Evolutionary conservation across 2,797 vertebrate species (phyloP), one percentile per base, ranked within the genome.

Genomic region (Neosalanx taihuensis): DNA sequence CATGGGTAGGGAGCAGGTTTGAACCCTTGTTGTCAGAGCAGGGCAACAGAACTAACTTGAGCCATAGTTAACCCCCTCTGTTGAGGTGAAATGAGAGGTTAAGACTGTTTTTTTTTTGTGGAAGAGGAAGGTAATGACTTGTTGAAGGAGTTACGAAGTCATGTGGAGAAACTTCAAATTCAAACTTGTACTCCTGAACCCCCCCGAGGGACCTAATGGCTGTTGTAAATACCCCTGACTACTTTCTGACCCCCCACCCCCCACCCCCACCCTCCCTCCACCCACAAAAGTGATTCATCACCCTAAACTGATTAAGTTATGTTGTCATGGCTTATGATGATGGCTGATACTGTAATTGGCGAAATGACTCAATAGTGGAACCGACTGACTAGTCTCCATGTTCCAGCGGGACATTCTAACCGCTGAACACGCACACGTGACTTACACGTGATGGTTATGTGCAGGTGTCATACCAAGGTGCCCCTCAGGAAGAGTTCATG

Each of bases 391-490:
- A 5, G 51, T 56, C 3, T 5, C 41, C 5, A 6, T 56, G 51
- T 56, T 56, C 18, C 51, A 56, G 51, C 23, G 23, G 58, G 10
- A 29, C 20, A 30, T 20, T 26, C 58, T 60, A 60, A 60, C 18
- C 7, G 18, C 23, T 3, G 6, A 58, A 23, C 51, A 58, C 2
- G 7, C 18, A 60, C 5, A 31, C 26, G 10, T 26, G 46, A 15
- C 35, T 66, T 51, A 15, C 30, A 68, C 3, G 35, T 46, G 90
- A 83, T 85, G 83, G 80, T 23, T 41, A 31, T 13, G 5, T 18
- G 73, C 18, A 35, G 1, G 57, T 71, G 80, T 85, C 80, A 67
- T 71, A 2, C 73, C 72, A 64, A 30, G 49, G 3, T 65, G 72
- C 69, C 49, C 66, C 68, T 73, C 13, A 64, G 66, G 51, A 65